Percentiles rank a stretch among this genome's conserved stretches.
Evolutionary conservation across 2,797 vertebrate genomes (phyloP).

Genomic region (Schizothorax lantsangensis): DNA sequence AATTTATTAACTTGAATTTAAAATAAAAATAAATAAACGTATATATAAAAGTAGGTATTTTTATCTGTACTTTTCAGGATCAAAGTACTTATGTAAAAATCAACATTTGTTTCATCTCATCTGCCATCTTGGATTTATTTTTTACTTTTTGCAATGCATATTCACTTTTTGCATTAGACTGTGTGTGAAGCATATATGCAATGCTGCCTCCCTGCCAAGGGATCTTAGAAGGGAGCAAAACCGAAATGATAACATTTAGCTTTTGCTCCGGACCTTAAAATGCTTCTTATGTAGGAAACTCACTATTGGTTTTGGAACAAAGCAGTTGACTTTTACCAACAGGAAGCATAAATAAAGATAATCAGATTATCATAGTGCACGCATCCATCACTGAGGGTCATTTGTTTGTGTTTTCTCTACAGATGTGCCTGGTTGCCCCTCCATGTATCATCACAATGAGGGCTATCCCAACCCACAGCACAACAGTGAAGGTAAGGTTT

Average conservation of each 20-base stretch:
- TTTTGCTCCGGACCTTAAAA: neutral
- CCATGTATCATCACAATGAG: slow-evolving; percentile 86
- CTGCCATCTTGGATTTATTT: neutral
- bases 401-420: slow-evolving; percentile 51
- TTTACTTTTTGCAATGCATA: neutral
- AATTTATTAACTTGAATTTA: too few relatives aligned
- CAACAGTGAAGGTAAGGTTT: slow-evolving; percentile 77
- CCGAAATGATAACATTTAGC: neutral
- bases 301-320: neutral
- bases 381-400: neutral
- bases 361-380: neutral
- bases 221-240: neutral
- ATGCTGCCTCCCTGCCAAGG: neutral
- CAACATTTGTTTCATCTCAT: neutral
- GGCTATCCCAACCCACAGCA: slow-evolving; percentile 81
- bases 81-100: neutral
- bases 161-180: neutral
- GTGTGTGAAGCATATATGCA: neutral
- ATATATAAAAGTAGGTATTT: neutral
- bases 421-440: slow-evolving; percentile 91
- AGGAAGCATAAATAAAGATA: neutral
- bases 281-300: neutral
- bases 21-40: too few relatives aligned
- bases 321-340: neutral
- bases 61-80: neutral